These are phyloP conservation scores for Aselliscus stoliczkanus DNA, from an alignment of 2,797 vertebrate species.

Conservation along the genomic window DNA sequence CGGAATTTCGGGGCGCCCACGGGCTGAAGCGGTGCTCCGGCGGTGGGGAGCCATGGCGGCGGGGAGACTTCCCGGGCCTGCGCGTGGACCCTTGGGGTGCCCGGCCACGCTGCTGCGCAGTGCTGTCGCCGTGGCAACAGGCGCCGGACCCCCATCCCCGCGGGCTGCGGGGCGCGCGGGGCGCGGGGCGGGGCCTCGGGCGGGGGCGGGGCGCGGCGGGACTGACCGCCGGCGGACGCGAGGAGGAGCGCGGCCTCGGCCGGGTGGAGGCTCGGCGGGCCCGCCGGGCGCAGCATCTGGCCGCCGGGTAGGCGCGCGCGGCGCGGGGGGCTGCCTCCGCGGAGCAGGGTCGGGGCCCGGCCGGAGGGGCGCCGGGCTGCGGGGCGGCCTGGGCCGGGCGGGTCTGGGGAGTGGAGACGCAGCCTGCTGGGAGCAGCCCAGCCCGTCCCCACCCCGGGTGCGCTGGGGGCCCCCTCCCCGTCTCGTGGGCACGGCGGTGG, in stretches of 20 bases:
- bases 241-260: neutral
- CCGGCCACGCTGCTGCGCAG: neutral
- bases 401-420: neutral
- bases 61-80: neutral
- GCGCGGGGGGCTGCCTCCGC: neutral
- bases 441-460: neutral
- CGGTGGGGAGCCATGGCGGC: neutral
- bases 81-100: neutral
- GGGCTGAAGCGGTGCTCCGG: neutral
- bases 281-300: conserved; percentile 31
- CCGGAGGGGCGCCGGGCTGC: neutral
- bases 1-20: neutral
- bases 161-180: neutral
- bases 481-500: neutral
- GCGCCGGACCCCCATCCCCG: neutral
- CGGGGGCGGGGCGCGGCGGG: neutral
- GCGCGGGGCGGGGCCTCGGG: conserved; percentile 5
- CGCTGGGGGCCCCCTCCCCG: neutral
- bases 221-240: neutral
- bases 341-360: neutral
- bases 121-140: conserved; percentile 22
- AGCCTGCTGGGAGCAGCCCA: neutral
- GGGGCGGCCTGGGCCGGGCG: neutral
- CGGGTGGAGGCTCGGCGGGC: neutral
- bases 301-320: conserved; percentile 30